Evolutionary conservation across 2,888 invertebrate species (phyloP).

Genomic region (Eustalomyia histrio): DNA sequence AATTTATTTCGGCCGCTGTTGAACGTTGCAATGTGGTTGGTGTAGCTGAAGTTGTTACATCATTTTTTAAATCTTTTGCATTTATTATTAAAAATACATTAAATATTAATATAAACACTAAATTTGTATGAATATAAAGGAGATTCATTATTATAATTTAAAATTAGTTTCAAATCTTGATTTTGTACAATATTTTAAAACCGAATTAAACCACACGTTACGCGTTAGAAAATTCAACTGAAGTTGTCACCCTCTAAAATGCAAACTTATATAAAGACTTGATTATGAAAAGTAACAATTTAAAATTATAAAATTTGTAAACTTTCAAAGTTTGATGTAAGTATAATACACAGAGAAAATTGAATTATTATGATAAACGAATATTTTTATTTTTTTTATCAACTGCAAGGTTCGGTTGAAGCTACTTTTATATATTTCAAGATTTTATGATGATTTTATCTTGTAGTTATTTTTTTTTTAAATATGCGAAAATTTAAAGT

Average conservation of each 20-base stretch:
- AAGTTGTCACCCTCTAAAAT: slow-evolving; percentile 65
- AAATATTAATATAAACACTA: slow-evolving; percentile 27
- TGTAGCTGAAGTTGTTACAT: slow-evolving; percentile 62
- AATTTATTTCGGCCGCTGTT: slow-evolving; percentile 26
- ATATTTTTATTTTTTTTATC: too few relatives aligned
- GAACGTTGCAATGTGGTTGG: slow-evolving; percentile 57
- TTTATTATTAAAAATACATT: slow-evolving; percentile 15
- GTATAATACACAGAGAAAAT: too few relatives aligned
- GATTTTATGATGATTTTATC: too few relatives aligned
- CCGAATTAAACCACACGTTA: slow-evolving; percentile 3
- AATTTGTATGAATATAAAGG: not conserved
- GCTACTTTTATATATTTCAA: too few relatives aligned
- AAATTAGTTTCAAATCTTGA: too few relatives aligned
- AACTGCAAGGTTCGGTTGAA: too few relatives aligned
- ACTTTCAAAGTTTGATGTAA: not conserved
- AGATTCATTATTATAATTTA: not conserved
- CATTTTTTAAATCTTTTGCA: slow-evolving; percentile 60
- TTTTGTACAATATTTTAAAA: not conserved
- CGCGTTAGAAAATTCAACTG: slow-evolving; percentile 67
- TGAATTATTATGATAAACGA: too few relatives aligned
- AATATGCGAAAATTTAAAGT: too few relatives aligned
- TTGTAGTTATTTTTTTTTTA: too few relatives aligned
- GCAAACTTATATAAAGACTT: slow-evolving; percentile 71
- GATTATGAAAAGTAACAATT: slow-evolving; percentile 36
- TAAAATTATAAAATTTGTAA: slow-evolving; percentile 37